These are phyloP conservation scores for Genyomyrus donnyi DNA, from an alignment of 2,113 vertebrate genomes.

Conservation along the genomic window DNA sequence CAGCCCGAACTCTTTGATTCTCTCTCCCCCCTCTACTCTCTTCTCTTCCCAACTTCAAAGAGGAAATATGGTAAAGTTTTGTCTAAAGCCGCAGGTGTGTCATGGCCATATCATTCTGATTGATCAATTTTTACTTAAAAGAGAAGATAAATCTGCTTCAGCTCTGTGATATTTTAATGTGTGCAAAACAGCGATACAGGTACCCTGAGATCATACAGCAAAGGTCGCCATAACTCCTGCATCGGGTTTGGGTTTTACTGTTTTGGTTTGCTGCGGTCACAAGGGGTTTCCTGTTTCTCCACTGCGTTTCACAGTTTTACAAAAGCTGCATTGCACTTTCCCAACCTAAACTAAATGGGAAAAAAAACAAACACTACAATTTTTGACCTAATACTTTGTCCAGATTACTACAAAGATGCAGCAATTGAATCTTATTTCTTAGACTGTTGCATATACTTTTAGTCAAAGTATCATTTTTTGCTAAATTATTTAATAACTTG, in stretches of 20 bases:
- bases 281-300: background rate
- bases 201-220: background rate
- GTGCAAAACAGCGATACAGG: constrained; percentile 6
- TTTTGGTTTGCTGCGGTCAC: background rate
- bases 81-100: constrained; percentile 36
- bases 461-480: background rate
- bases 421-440: background rate
- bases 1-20: constrained; percentile 34
- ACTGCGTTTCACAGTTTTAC: background rate
- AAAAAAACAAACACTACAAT: background rate
- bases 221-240: constrained; percentile 1
- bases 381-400: background rate
- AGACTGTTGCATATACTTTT: background rate
- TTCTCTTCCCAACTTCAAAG: constrained; percentile 38
- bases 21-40: constrained; percentile 14
- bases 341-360: background rate
- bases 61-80: constrained; percentile 34
- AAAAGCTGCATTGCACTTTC: background rate
- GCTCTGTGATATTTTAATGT: constrained; percentile 23
- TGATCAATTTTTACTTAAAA: constrained; percentile 32
- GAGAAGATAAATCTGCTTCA: constrained; percentile 22
- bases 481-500: background rate
- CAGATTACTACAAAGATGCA: background rate
- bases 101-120: constrained; percentile 20
- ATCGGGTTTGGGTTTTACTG: background rate